phyloP scores from a whole-genome alignment of 2,888 invertebrate species.

The Helleia helle region DNA sequence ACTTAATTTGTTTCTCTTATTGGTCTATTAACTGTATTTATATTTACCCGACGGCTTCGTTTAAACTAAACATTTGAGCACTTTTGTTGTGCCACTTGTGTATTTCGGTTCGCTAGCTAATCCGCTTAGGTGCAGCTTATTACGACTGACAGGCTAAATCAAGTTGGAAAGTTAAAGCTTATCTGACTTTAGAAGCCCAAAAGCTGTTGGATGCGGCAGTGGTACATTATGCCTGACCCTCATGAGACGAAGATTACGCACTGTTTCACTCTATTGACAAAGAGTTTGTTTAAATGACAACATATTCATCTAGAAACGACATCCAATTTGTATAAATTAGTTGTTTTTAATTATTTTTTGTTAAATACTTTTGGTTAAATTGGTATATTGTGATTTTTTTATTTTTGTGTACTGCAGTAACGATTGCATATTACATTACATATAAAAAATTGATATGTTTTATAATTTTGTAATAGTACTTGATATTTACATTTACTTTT shows the following conservation, averaged over 20 bases:
- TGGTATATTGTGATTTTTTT: too few species aligned
- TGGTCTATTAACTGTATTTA: conserved; percentile 21
- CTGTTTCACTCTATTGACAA: conserved; percentile 28
- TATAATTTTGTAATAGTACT: too few species aligned
- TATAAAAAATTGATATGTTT: too few species aligned
- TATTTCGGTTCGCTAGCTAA: conserved; percentile 13
- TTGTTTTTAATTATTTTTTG: too few species aligned
- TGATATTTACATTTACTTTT: too few species aligned
- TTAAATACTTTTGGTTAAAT: too few species aligned
- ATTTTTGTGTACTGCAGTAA: too few species aligned
- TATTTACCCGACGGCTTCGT: conserved; percentile 1
- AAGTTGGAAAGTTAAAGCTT: conserved; percentile 43
- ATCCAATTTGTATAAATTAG: too few species aligned
- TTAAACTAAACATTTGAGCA: conserved; percentile 4
- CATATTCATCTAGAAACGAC: conserved; percentile 17
- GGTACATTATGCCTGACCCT: conserved; percentile 50
- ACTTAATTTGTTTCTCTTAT: conserved; percentile 50
- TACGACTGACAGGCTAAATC: conserved; percentile 35
- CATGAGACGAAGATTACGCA: conserved; percentile 59
- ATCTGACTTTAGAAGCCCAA: conserved; percentile 45
- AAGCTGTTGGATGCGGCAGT: conserved; percentile 34
- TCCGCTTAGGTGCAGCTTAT: conserved; percentile 13
- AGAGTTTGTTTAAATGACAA: conserved; percentile 17
- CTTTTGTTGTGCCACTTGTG: conserved; percentile 9
- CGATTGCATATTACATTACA: too few species aligned